Base-by-base conservation (phyloP, 2,888 invertebrate species). In the Cosmorhoe ocellata region DNA sequence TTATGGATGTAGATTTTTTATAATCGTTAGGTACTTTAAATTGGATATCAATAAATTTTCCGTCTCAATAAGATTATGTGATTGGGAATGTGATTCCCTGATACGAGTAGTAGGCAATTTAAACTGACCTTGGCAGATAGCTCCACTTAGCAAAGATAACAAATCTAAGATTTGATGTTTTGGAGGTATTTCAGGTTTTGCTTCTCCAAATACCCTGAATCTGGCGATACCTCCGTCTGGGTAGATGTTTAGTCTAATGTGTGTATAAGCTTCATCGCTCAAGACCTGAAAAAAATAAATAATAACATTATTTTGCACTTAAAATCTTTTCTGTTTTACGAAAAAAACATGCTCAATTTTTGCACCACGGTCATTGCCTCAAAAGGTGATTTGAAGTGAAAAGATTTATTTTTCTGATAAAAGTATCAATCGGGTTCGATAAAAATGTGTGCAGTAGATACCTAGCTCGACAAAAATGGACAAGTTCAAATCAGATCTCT, bases 151-250 rank as follows among this genome's bases (percentile, higher is more conserved):
- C 52, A 91, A 71, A 1, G 91, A 88, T 5, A 91, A 65, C 48
- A 93, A 69, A 67, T 93, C 92, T 5, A 92, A 72, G 27, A 84
- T 64, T 33, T 80, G 85, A 12, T 90, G 75, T 33, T 66, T 62
- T 7, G 73, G 60, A 4, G 86, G 87, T 0, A 69, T 48, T 8
- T 81, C 79, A 1, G 90, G 84, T 36, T 71, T 77, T 0, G 91
- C 91, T 58, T 91, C 84, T 0, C 93, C 93, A 56, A 83, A 93
- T 1, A 93, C 91, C 28, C 92, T 76, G 0, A 93, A 76, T 31
- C 93, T 81, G 0, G 93, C 93, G 3, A 93, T 91, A 1, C 93
- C 93, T 10, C 93, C 93, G 60, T 93, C 93, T 0, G 93, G 93
- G 65, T 82, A 93, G 9, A 93, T 91, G 64, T 93, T 93, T 3